Evolutionary conservation across 1,140 invertebrate species (phyloP), one percentile per base, ranked within the genome.

Genomic region (Drosophila insularis): DNA sequence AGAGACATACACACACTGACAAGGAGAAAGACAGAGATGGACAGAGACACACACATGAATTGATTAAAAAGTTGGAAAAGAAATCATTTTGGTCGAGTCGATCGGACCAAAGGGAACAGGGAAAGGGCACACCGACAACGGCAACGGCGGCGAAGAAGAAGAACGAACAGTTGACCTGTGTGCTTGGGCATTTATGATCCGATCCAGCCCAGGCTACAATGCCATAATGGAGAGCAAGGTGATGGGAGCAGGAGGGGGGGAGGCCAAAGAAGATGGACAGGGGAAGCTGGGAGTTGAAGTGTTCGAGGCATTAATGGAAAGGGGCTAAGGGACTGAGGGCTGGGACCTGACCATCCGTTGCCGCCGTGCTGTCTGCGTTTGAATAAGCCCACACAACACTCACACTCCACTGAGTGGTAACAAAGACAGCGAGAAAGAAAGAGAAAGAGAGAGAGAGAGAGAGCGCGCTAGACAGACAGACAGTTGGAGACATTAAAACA

Each of bases 291-390:
- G 7, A 35, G 32, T 3, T 2, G 46, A 43, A 14, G 59, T 3
- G 4, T 27, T 27, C 5, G 27, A 31, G 50, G 14, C 43, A 8
- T 17, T 46, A 2, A 8, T 21, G 17, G 7, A 50, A 7, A 21
- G 8, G 55, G 35, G n/a, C 6, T 23, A 19, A 35, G 54, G 58
- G 23, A 23, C 5, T 14, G 32, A 8, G 58, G 43, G 19, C 11
- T 43, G 32, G 59, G 31, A 32, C 62, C 58, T 55, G 17, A 50
- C 72, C 72, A 59, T 46, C 62, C 77, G 74, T 66, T 74, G 82
- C 80, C 82, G 82, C 82, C 82, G 82, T 78, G 82, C 82, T 87
- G 82, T 87, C 82, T 87, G 82, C 84, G 80, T 89, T 82, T 82
- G 71, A 89, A 87, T 77, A 82, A 87, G 68, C 82, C 80, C 84